These are phyloP conservation scores for Hoplodrina ambigua DNA, from an alignment of 2,888 invertebrate species.

Conservation along the genomic window DNA sequence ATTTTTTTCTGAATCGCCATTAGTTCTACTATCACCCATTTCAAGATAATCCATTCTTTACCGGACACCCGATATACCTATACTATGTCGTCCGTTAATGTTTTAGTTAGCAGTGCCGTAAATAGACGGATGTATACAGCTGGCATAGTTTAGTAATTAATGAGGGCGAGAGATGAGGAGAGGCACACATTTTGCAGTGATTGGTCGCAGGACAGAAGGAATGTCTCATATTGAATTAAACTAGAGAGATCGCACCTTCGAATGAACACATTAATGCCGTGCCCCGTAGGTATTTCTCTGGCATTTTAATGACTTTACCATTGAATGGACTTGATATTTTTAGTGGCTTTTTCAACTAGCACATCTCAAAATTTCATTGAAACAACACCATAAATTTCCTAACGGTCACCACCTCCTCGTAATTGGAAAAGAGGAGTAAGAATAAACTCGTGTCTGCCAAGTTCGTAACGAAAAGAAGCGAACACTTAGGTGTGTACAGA, in stretches of 20 bases:
- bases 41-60: too few species aligned
- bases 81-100: not conserved
- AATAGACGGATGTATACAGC: not conserved
- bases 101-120: not conserved
- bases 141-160: conserved; percentile 6
- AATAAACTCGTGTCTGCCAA: too few species aligned
- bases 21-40: too few species aligned
- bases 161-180: not conserved
- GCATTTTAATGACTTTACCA: conserved; percentile 17
- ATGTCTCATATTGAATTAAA: conserved; percentile 40
- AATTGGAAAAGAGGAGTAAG: too few species aligned
- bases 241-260: conserved; percentile 32
- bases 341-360: too few species aligned
- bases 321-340: not conserved
- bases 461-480: too few species aligned
- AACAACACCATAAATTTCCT: too few species aligned
- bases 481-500: too few species aligned
- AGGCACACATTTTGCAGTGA: conserved; percentile 23
- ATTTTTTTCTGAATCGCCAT: too few species aligned
- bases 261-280: conserved; percentile 15
- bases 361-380: not conserved
- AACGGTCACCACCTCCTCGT: too few species aligned
- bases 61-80: too few species aligned
- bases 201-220: conserved; percentile 34
- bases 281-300: too few species aligned